A percentile compares a stretch with the other conserved stretches of the same genome.
These are phyloP conservation scores for Petrocephalus zakoni DNA, from an alignment of 2,113 vertebrate genomes.

Conservation along the genomic window DNA sequence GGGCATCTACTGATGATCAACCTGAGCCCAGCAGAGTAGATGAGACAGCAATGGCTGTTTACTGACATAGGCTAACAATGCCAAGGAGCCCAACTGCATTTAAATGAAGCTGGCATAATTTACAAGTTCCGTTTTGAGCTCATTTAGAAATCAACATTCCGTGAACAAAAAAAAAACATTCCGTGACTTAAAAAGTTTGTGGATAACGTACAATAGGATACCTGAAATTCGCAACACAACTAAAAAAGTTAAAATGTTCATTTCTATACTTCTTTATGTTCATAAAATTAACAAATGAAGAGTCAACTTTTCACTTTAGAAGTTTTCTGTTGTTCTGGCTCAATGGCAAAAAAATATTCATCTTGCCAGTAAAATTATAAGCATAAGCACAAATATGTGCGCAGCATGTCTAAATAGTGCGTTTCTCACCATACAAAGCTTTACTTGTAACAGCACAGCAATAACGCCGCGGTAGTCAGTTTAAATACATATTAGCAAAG, in stretches of 20 bases:
- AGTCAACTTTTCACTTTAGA: not conserved
- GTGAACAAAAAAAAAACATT: no score
- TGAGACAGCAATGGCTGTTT: not conserved
- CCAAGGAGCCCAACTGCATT: not conserved
- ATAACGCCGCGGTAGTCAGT: not conserved
- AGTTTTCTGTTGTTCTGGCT: not conserved
- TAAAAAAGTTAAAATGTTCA: not conserved
- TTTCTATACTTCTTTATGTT: not conserved
- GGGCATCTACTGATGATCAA: not conserved
- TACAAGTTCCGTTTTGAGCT: not conserved
- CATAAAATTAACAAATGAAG: not conserved
- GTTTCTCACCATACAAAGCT: not conserved
- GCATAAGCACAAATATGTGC: not conserved
- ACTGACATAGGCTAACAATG: not conserved
- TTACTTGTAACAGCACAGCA: not conserved
- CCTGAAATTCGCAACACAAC: not conserved
- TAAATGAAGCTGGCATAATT: not conserved
- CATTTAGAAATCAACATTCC: not conserved
- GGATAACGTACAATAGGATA: not conserved
- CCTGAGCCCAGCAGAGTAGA: not conserved
- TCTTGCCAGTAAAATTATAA: not conserved
- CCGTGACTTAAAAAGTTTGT: not conserved
- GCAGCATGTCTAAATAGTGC: not conserved
- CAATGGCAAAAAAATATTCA: not conserved
- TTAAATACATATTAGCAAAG: conserved; percentile 9